Evolutionary conservation across 2,113 vertebrate species (phyloP), one percentile per base, ranked within the genome.

Genomic region (Pandion haliaetus): DNA sequence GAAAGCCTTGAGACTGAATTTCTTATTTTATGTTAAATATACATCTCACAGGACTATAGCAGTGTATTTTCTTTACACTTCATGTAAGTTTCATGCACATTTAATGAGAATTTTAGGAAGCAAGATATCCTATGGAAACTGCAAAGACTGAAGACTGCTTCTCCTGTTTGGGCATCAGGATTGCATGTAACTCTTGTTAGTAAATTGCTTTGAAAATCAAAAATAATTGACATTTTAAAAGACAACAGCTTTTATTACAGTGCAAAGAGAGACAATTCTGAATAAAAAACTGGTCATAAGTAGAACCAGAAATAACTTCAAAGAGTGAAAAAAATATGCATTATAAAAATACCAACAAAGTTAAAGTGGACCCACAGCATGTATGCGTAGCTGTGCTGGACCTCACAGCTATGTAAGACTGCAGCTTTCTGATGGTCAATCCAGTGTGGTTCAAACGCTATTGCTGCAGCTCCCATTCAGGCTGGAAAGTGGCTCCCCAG

Each of bases 161-260:
- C 38, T 93, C 42, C 44, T 88, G 34, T 57, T 65, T 44, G 36
- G 66, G 88, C 24, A 81, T 45, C 67, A 86, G 45, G 32, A 20
- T 94, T 96, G 47, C 50, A 74, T 28, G 32, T 47, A 88, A 15
- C n/a, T 78, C 40, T 42, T 70, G 52, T 23, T 81, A 86, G 32
- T 78, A 81, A 92, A 90, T 65, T 50, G 38, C 91, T 96, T 78
- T 94, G 76, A 96, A 95, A 93, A 95, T 88, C 15, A 92, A 95
- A 96, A 95, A 88, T 81, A 96, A 93, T 62, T 92, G 93, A 81
- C 79, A 54, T 88, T 92, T 66, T 78, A 74, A 80, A 87, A 95
- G 50, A 84, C 36, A 95, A 66, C 28, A 54, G 36, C n/a, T 74
- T 92, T 87, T 38, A 74, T 20, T 88, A 84, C 1, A 5, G 12